Base-by-base conservation (phyloP, 1,140 invertebrate genomes). In the Pogonomyrmex barbatus region DNA sequence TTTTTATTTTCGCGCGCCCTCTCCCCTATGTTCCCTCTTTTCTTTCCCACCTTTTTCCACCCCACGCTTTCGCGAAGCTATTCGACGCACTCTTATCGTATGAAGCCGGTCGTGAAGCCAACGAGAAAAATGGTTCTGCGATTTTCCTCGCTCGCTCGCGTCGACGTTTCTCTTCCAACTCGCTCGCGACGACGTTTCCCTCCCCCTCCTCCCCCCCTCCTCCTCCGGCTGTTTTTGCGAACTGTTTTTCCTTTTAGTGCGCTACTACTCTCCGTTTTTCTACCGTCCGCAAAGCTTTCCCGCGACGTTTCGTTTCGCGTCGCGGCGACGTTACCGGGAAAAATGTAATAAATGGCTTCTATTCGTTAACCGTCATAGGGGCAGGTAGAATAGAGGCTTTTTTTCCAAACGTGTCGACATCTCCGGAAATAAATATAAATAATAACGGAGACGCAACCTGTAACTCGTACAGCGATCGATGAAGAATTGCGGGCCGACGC, bases 51-150 rank as follows among this genome's bases (percentile, higher is more conserved):
- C 2, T 36, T 56, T 56, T 56, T n/a, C 12, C 6, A 14, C 33
- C 33, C 45, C 5, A 6, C 14, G 14, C 36, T 30, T 39, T 84
- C n/a, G 54, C 52, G 50, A 39, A 89, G 79, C 87, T 86, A 90
- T 86, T 90, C 83, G 87, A 88, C 78, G 56, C 88, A 75, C 62
- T 70, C 78, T 88, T 90, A 88, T 90, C 89, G 73, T 54, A 76
- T 56, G 75, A 88, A 90, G 90, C 79, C 89, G 83, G 70, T 88
- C 67, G 87, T 71, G 87, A 90, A 88, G 63, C 68, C 60, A 62
- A 60, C 71, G 60, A 90, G 89, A 90, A 90, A 90, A 90, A 90
- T 88, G 89, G 47, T 90, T 76, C 58, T 54, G 85, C 76, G 47
- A 54, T 85, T 90, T 87, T 84, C 88, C 75, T 67, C 77, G n/a